These are phyloP conservation scores for Heteromyza rotundicornis DNA, from an alignment of 2,888 invertebrate species.

Conservation along the genomic window DNA sequence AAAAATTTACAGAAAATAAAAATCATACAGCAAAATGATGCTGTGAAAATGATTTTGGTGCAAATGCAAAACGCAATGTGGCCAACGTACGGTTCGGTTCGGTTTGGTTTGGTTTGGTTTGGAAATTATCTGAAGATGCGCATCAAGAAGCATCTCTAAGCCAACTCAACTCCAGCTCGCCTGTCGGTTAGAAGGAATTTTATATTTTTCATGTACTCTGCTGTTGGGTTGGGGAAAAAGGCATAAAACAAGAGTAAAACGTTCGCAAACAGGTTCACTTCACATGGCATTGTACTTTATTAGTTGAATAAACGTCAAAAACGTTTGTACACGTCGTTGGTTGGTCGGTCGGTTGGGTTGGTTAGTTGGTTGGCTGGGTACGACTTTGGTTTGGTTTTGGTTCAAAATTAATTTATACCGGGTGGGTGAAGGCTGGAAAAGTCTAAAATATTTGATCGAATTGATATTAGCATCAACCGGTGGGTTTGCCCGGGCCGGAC, in stretches of 20 bases:
- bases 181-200: conserved; percentile 3
- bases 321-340: conserved; percentile 15
- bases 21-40: too few species aligned
- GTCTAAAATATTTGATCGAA: too few species aligned
- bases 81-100: too few species aligned
- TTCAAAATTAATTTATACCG: too few species aligned
- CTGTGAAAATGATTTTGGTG: neutral
- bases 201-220: neutral
- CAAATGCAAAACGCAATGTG: neutral
- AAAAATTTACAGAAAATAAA: too few species aligned
- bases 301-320: conserved; percentile 28
- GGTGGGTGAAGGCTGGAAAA: too few species aligned
- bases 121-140: neutral
- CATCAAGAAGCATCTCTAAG: neutral
- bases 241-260: neutral
- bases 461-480: too few species aligned
- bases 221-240: neutral
- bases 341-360: too few species aligned
- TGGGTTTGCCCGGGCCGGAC: too few species aligned
- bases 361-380: too few species aligned
- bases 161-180: neutral
- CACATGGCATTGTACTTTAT: conserved; percentile 21
- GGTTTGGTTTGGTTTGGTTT: too few species aligned
- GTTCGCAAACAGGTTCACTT: conserved; percentile 19
- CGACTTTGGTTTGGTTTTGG: too few species aligned